Evolutionary conservation across 2,888 invertebrate species (phyloP).

Genomic region (Volucella zonaria): DNA sequence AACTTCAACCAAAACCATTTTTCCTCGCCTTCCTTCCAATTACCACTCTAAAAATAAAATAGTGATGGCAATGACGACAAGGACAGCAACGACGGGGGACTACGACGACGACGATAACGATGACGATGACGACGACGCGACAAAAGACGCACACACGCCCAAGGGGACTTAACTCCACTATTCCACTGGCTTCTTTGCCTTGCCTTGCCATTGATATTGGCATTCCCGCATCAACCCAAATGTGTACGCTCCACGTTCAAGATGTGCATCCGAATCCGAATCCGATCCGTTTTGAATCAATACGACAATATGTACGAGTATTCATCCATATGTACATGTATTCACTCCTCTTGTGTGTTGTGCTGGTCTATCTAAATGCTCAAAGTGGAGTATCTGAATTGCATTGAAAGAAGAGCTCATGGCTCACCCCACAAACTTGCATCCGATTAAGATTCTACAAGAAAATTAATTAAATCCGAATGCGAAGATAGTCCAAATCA

Average conservation of each 20-base stretch:
- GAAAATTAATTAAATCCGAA: slow-evolving; percentile 67
- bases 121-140: slow-evolving; percentile 27
- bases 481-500: slow-evolving; percentile 62
- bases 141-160: slow-evolving; percentile 56
- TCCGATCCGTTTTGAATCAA: slow-evolving; percentile 40
- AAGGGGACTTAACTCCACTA: slow-evolving; percentile 27
- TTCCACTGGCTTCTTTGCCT: slow-evolving; percentile 20
- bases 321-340: too few relatives aligned
- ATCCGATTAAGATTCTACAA: slow-evolving; percentile 64
- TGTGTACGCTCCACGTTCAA: slow-evolving; percentile 18
- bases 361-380: slow-evolving; percentile 20
- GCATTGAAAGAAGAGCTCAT: not conserved
- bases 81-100: not conserved
- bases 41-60: slow-evolving; percentile 60
- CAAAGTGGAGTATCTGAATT: not conserved
- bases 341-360: not conserved
- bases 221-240: not conserved
- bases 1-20: slow-evolving; percentile 52
- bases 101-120: slow-evolving; percentile 17
- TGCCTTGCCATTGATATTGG: not conserved
- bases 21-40: slow-evolving; percentile 57
- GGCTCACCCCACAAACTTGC: slow-evolving; percentile 46
- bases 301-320: not conserved
- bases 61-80: slow-evolving; percentile 21
- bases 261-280: slow-evolving; percentile 50